Evolutionary conservation across 2,888 invertebrate species (phyloP).

Genomic region (Apocheima hispidaria): DNA sequence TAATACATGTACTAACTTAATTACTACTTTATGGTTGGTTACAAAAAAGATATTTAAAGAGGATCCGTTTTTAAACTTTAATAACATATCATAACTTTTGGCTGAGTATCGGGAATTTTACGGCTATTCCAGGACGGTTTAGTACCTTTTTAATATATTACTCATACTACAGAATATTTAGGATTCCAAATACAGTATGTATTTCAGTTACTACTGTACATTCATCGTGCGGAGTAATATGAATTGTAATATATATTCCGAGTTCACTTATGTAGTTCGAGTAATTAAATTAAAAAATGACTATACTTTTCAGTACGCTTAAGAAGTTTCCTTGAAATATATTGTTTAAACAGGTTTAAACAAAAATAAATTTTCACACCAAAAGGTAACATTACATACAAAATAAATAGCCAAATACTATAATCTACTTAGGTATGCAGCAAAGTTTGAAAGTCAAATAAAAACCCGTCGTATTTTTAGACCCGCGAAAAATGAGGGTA

Average conservation of each 20-base stretch:
- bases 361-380: too few species aligned
- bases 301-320: too few species aligned
- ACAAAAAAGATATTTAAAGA: not conserved
- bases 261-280: not conserved
- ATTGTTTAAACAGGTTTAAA: too few species aligned
- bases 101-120: slow-evolving; percentile 49
- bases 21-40: not conserved
- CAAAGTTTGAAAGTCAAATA: slow-evolving; percentile 31
- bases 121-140: slow-evolving; percentile 42
- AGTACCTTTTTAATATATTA: slow-evolving; percentile 42
- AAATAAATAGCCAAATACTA: slow-evolving; percentile 7
- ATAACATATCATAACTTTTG: slow-evolving; percentile 46
- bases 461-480: slow-evolving; percentile 22
- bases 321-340: too few species aligned
- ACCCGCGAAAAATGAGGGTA: slow-evolving; percentile 29
- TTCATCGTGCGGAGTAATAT: too few species aligned
- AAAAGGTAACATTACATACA: too few species aligned
- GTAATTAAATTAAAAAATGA: too few species aligned
- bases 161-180: slow-evolving; percentile 20
- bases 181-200: not conserved
- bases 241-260: not conserved
- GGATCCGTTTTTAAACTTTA: slow-evolving; percentile 6
- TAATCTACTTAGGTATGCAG: slow-evolving; percentile 15
- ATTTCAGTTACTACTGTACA: too few species aligned
- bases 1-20: too few species aligned